Evolutionary conservation across 2,888 invertebrate genomes (phyloP).

Genomic region (Yponomeuta evonymella): DNA sequence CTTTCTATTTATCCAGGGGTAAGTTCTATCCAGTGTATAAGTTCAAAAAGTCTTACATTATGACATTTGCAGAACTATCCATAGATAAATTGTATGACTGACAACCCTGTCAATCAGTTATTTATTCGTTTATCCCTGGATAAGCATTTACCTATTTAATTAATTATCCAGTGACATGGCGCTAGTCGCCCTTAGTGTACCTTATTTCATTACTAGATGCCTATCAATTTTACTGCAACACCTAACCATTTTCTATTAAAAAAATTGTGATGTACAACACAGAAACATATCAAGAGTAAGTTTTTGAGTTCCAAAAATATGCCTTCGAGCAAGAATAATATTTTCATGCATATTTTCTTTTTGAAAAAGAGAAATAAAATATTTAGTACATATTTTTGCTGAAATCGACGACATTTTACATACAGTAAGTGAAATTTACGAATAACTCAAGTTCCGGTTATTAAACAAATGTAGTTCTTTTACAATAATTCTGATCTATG

Average conservation of each 20-base stretch:
- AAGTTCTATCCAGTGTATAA: too few relatives aligned
- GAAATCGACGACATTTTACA: conserved; percentile 22
- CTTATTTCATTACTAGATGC: too few relatives aligned
- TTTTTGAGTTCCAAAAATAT: conserved; percentile 21
- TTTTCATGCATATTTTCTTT: conserved; percentile 47
- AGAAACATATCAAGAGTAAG: conserved; percentile 55
- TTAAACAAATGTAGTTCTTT: too few relatives aligned
- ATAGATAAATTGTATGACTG: too few relatives aligned
- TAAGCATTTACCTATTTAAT: not conserved
- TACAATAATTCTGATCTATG: too few relatives aligned
- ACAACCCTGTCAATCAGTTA: too few relatives aligned
- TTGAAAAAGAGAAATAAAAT: conserved; percentile 26
- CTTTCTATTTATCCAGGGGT: too few relatives aligned
- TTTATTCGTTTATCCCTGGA: not conserved
- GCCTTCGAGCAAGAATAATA: conserved; percentile 45
- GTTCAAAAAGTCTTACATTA: too few relatives aligned
- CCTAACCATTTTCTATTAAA: conserved; percentile 15
- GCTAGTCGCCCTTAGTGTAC: too few relatives aligned
- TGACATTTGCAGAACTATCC: too few relatives aligned
- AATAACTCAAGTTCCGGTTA: not conserved
- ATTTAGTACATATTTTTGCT: conserved; percentile 39
- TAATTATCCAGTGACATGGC: too few relatives aligned
- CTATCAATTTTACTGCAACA: too few relatives aligned
- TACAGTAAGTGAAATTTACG: not conserved
- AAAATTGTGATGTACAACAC: conserved; percentile 53